A percentile compares a stretch with the other conserved stretches of the same genome.
Evolutionary conservation across 1,140 invertebrate genomes (phyloP).

Genomic region (Ylistrum balloti): DNA sequence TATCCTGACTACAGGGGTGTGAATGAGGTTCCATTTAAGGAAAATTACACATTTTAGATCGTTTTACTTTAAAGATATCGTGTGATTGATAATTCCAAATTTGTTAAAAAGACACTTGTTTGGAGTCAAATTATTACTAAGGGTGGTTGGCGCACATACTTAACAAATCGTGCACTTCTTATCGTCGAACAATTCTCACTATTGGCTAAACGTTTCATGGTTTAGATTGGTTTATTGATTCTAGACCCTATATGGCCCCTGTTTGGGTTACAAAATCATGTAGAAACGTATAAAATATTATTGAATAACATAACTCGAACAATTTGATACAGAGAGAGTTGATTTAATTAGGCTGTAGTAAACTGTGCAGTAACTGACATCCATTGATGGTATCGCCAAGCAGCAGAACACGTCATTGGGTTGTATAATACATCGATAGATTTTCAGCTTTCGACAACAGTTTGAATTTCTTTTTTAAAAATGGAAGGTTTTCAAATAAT

Average conservation of each 20-base stretch:
- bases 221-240: neutral
- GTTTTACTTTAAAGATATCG: too few species aligned
- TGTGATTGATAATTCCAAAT: too few species aligned
- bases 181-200: too few species aligned
- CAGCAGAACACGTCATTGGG: neutral
- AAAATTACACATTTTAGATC: too few species aligned
- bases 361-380: neutral
- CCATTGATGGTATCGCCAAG: neutral
- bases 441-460: too few species aligned
- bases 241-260: neutral
- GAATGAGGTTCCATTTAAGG: too few species aligned
- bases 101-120: too few species aligned
- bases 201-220: too few species aligned
- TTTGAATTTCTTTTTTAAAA: neutral
- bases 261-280: neutral
- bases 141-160: too few species aligned
- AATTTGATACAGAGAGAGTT: neutral
- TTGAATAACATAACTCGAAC: neutral
- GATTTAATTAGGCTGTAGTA: neutral
- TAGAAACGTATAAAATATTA: neutral
- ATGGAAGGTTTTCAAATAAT: neutral
- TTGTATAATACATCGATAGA: neutral
- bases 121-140: too few species aligned
- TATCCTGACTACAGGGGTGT: too few species aligned
- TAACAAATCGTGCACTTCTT: too few species aligned